A percentile compares a stretch with the other conserved stretches of the same genome.
These are phyloP conservation scores for Scelioninae gen. 2 DNA, from an alignment of 2,888 invertebrate species.

Conservation along the genomic window DNA sequence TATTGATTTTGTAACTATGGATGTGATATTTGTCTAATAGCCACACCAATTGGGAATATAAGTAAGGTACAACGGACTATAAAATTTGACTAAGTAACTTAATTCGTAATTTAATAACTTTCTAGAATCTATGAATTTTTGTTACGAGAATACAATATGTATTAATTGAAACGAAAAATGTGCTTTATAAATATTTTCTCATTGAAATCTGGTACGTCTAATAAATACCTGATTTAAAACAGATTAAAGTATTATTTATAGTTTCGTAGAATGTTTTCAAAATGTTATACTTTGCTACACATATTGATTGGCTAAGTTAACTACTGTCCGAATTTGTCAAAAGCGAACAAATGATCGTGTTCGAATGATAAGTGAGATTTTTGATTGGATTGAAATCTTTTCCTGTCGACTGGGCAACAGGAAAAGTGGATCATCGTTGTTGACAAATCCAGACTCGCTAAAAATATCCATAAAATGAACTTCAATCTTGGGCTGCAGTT, in stretches of 20 bases:
- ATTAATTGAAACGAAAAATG: too few relatives aligned
- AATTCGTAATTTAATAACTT: conserved; percentile 34
- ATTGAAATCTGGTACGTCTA: conserved; percentile 15
- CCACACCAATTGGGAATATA: conserved; percentile 46
- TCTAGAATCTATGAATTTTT: conserved; percentile 44
- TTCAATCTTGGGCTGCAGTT: conserved; percentile 43
- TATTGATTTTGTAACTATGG: conserved; percentile 42
- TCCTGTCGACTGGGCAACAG: background rate
- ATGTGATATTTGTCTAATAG: conserved; percentile 37
- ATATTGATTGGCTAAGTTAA: conserved; percentile 51
- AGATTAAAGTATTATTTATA: conserved; percentile 29
- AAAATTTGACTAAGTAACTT: conserved; percentile 44
- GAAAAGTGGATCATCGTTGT: conserved; percentile 26
- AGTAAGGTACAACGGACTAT: conserved; percentile 46
- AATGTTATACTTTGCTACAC: conserved; percentile 47
- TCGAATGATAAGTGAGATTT: conserved; percentile 8
- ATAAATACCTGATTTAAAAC: conserved; percentile 31
- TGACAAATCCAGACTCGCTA: conserved; percentile 35
- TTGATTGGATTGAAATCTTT: conserved; percentile 15
- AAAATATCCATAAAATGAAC: conserved; percentile 29
- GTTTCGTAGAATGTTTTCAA: conserved; percentile 25
- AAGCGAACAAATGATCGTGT: conserved; percentile 28
- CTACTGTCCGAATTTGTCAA: conserved; percentile 51
- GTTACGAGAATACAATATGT: too few relatives aligned
- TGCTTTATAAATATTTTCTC: background rate